Evolutionary conservation across 2,797 vertebrate genomes (phyloP).

Genomic region (Anomalospiza imberbis): DNA sequence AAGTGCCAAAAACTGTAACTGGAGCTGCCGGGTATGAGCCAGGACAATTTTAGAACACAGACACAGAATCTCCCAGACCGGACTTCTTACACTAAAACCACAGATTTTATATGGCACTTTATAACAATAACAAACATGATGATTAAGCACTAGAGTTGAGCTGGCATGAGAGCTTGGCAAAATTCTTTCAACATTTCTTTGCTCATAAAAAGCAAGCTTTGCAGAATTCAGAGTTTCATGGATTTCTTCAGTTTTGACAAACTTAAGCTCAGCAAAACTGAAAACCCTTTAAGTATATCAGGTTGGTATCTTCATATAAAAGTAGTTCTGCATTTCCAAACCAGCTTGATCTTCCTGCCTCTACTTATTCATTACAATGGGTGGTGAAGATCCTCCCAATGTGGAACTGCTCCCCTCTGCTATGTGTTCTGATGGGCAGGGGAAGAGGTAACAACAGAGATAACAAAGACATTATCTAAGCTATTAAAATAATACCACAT

Average conservation of each 20-base stretch:
- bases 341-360: background rate
- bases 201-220: background rate
- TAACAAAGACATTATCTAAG: background rate
- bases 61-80: background rate
- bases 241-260: background rate
- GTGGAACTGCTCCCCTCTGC: background rate
- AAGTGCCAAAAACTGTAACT: conserved; percentile 20
- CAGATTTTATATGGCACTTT: background rate
- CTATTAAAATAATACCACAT: background rate
- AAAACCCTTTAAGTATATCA: background rate
- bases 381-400: background rate
- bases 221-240: background rate
- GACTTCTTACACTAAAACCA: background rate
- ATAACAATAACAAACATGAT: conserved; percentile 8
- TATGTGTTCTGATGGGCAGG: rapidly evolving
- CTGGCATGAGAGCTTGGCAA: background rate
- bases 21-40: background rate
- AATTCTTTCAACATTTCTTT: background rate
- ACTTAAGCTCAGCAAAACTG: background rate
- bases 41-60: conserved; percentile 35
- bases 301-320: background rate
- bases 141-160: background rate
- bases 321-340: background rate
- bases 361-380: background rate
- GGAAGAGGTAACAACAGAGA: background rate